A percentile compares a stretch with the other conserved stretches of the same genome.
Conservation (phyloP, 2,797 vertebrate species). For the Malacoctenus gilli region DNA sequence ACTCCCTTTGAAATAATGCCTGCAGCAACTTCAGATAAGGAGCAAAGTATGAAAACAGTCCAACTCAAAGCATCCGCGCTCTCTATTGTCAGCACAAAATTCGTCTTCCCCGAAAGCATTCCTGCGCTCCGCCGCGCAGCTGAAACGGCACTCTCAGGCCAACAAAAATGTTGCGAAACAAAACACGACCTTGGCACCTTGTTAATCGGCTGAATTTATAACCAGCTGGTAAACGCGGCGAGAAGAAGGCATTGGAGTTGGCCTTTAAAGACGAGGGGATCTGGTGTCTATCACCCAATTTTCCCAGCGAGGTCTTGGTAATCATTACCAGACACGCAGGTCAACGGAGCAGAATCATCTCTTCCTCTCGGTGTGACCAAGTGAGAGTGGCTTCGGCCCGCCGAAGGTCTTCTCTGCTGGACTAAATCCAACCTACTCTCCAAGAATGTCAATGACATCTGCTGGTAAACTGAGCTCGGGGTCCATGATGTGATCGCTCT, state of each 20-base stretch:
- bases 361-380: constrained; percentile 15
- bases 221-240: constrained; percentile 50
- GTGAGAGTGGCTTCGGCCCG: constrained; percentile 23
- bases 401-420: constrained; percentile 22
- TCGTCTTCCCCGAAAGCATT: constrained; percentile 44
- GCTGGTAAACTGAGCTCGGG: constrained; percentile 55
- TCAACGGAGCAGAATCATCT: constrained; percentile 27
- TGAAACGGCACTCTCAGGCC: constrained; percentile 34
- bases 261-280: constrained; percentile 38
- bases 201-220: constrained; percentile 52
- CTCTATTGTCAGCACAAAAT: constrained; percentile 57
- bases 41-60: constrained; percentile 60
- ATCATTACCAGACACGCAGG: constrained; percentile 64
- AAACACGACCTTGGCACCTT: constrained; percentile 44
- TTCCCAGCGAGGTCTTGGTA: constrained; percentile 47
- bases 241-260: constrained; percentile 52
- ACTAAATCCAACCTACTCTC: constrained; percentile 33
- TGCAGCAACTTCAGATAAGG: constrained; percentile 55
- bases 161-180: constrained; percentile 44
- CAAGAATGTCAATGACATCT: constrained; percentile 55
- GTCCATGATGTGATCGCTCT: constrained; percentile 53
- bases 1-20: constrained; percentile 56
- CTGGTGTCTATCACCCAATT: constrained; percentile 55
- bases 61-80: constrained; percentile 32
- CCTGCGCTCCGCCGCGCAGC: constrained; percentile 33